Conservation (phyloP, 1,140 invertebrate species). For the Nephila pilipes region DNA sequence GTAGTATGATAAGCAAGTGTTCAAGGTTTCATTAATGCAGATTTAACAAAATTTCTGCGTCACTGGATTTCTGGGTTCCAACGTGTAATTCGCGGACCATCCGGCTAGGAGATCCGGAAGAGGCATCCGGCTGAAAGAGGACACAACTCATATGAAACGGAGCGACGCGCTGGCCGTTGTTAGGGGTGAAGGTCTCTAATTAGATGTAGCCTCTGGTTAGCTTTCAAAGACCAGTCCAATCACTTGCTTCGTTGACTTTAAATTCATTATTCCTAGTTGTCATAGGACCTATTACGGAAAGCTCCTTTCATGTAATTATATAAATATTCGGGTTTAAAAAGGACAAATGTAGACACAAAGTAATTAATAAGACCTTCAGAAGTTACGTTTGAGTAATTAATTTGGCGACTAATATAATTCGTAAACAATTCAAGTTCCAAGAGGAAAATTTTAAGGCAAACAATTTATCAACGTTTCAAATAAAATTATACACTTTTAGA, state of each 20-base stretch:
- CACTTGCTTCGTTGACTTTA: background rate
- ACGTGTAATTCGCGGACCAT: constrained; percentile 8
- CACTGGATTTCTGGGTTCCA: background rate
- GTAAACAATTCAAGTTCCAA: background rate
- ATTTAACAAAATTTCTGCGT: constrained; percentile 43
- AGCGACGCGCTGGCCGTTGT: constrained; percentile 15
- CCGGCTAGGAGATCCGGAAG: constrained; percentile 10
- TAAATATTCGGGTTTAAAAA: background rate
- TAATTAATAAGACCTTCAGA: too few relatives aligned
- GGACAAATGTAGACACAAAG: background rate
- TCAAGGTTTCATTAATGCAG: constrained; percentile 41
- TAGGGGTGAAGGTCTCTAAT: background rate
- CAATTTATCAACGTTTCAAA: too few relatives aligned
- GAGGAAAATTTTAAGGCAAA: too few relatives aligned
- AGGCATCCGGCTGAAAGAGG: constrained; percentile 20
- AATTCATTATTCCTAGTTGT: constrained; percentile 12
- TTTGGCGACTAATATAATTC: too few relatives aligned
- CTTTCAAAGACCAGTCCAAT: constrained; percentile 31
- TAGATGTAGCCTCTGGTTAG: constrained; percentile 10
- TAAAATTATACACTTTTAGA: too few relatives aligned
- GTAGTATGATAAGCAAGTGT: background rate
- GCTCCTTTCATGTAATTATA: background rate
- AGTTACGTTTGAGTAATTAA: too few relatives aligned
- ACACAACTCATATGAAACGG: constrained; percentile 18
- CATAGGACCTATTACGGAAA: background rate